phyloP scores from a whole-genome alignment of 2,113 vertebrate genomes.

The Martes martes region DNA sequence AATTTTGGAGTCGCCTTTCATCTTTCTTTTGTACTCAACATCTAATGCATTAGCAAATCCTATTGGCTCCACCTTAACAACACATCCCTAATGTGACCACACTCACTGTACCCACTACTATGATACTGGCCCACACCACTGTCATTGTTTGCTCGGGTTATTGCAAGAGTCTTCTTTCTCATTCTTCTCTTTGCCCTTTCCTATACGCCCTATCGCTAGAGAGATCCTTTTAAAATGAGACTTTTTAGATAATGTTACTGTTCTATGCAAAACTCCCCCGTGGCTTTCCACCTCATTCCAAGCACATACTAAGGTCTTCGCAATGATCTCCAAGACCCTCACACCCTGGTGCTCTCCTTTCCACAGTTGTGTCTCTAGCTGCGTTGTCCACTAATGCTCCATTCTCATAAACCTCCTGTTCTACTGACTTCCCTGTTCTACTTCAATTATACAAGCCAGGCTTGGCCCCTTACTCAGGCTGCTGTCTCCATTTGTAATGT shows the following conservation, averaged over 20 bases:
- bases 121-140: background rate
- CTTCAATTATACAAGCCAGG: background rate
- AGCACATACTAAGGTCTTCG: background rate
- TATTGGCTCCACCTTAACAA: background rate
- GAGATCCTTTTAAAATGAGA: background rate
- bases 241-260: background rate
- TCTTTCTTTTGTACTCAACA: background rate
- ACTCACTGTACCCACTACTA: background rate
- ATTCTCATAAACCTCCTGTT: background rate
- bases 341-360: rapidly evolving
- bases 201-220: background rate
- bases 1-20: background rate
- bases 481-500: background rate
- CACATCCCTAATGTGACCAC: background rate
- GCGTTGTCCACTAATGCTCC: too few relatives aligned
- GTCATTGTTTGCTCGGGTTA: background rate
- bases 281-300: background rate
- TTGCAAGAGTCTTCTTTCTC: background rate
- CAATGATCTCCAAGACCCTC: background rate
- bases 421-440: background rate
- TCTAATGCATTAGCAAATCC: background rate
- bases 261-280: background rate
- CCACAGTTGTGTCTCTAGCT: background rate
- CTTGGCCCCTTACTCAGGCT: background rate
- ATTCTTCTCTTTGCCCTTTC: background rate